Conservation (phyloP, 2,888 invertebrate genomes). For the Xylophagus ater region DNA sequence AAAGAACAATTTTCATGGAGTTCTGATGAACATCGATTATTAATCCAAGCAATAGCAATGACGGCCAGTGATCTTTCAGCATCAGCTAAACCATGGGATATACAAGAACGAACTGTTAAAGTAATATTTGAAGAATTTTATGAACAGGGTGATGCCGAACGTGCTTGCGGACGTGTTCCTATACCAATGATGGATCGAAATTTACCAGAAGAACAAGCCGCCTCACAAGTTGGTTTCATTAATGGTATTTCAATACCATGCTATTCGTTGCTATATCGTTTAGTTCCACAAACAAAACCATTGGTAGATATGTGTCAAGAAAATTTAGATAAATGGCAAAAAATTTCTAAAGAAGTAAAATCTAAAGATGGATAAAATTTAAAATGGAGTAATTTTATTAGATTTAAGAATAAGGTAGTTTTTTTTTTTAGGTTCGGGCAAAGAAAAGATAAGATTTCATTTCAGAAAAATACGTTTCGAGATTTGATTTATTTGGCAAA, state of each 20-base stretch:
- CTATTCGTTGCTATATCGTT: conserved; percentile 52
- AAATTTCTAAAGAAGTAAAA: conserved; percentile 27
- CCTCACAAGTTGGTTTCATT: conserved; percentile 69
- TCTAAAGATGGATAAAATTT: background rate
- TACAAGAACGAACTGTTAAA: conserved; percentile 67
- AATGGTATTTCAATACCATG: conserved; percentile 73
- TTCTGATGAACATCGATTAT: conserved; percentile 51
- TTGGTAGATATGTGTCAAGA: conserved; percentile 55
- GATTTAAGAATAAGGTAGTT: background rate
- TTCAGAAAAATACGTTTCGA: too few species aligned
- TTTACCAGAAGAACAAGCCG: conserved; percentile 60
- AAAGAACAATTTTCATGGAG: conserved; percentile 53
- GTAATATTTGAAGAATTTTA: conserved; percentile 77
- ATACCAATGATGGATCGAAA: conserved; percentile 73
- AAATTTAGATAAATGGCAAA: conserved; percentile 52
- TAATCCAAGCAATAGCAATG: conserved; percentile 69
- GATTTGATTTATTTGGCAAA: too few species aligned
- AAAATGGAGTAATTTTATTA: too few species aligned
- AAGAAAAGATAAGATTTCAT: too few species aligned
- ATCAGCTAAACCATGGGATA: conserved; percentile 73
- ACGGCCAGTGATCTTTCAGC: conserved; percentile 75
- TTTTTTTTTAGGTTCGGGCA: background rate
- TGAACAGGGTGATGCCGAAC: conserved; percentile 64
- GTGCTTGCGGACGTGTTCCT: conserved; percentile 53
- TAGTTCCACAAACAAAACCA: conserved; percentile 60